A percentile compares a stretch with the other conserved stretches of the same genome.
Evolutionary conservation across 2,113 vertebrate genomes (phyloP).

Genomic region (Trochalopteron elliotii): DNA sequence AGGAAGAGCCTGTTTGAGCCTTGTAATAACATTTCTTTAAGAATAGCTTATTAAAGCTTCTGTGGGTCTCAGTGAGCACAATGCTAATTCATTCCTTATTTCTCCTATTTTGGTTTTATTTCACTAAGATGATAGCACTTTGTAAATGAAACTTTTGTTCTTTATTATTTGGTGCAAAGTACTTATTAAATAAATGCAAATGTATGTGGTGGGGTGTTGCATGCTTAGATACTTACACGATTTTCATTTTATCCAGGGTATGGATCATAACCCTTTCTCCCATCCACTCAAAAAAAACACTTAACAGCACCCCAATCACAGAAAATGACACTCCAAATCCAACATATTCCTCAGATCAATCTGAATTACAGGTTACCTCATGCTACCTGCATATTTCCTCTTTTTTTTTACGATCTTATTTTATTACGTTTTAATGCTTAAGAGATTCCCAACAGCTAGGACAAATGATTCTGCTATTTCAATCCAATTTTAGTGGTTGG

Average conservation of each 20-base stretch:
- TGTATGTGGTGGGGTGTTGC: not conserved
- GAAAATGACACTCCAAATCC: not conserved
- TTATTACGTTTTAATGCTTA: constrained; percentile 10
- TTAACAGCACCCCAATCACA: not conserved
- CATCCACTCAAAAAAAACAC: not conserved
- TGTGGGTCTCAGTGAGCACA: not conserved
- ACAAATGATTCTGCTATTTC: constrained; percentile 28
- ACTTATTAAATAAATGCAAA: constrained; percentile 27
- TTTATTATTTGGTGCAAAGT: not conserved
- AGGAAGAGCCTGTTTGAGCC: not conserved
- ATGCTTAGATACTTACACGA: not conserved
- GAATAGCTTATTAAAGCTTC: not conserved
- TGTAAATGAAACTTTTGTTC: not conserved
- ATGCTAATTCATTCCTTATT: not conserved
- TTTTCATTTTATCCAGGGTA: not conserved
- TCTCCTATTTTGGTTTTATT: not conserved
- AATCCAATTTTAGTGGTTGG: not conserved
- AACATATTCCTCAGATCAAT: not conserved
- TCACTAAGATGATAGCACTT: not conserved
- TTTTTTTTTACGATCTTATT: not conserved
- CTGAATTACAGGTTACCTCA: constrained; percentile 1
- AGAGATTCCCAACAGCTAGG: constrained; percentile 25
- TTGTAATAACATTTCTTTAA: not conserved
- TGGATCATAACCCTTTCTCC: not conserved
- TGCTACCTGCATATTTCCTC: not conserved